Evolutionary conservation across 2,797 vertebrate species (phyloP).

Genomic region (Sebastes ruberrimus): DNA sequence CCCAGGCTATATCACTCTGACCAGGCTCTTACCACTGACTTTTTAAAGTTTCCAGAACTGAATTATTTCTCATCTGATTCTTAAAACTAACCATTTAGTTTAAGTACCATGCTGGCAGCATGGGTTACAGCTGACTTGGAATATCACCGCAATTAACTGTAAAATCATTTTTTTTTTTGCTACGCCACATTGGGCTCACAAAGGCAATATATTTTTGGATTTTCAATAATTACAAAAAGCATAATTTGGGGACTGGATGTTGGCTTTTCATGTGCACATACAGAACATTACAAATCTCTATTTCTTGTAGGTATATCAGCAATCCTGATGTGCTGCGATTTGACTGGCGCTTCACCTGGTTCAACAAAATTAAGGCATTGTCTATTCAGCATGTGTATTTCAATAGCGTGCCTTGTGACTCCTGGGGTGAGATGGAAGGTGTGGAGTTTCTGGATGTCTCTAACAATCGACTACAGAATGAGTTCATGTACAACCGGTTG

Average conservation of each 20-base stretch:
- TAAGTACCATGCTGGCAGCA: background rate
- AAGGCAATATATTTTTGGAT: background rate
- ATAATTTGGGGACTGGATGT: background rate
- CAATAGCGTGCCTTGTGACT: constrained; percentile 86
- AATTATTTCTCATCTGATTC: background rate
- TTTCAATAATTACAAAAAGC: background rate
- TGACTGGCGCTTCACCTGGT: constrained; percentile 90
- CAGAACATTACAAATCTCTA: background rate
- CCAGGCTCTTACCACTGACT: too few species aligned
- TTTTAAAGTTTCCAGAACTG: background rate
- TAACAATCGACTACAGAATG: constrained; percentile 77
- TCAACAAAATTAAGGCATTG: constrained; percentile 79
- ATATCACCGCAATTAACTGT: background rate
- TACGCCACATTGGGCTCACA: background rate
- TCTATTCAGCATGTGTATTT: constrained; percentile 85
- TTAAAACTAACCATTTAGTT: background rate
- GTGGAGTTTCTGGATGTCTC: constrained; percentile 80
- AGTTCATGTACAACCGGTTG: constrained; percentile 78
- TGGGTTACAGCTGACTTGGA: background rate
- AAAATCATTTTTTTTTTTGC: background rate
- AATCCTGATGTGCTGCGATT: constrained; percentile 89
- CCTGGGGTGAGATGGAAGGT: constrained; percentile 82
- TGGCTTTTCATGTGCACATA: background rate
- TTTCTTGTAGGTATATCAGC: constrained; percentile 84
- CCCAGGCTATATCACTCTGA: too few species aligned